Base-by-base conservation (phyloP, 2,888 invertebrate genomes). In the Pseudanteris insignis region DNA sequence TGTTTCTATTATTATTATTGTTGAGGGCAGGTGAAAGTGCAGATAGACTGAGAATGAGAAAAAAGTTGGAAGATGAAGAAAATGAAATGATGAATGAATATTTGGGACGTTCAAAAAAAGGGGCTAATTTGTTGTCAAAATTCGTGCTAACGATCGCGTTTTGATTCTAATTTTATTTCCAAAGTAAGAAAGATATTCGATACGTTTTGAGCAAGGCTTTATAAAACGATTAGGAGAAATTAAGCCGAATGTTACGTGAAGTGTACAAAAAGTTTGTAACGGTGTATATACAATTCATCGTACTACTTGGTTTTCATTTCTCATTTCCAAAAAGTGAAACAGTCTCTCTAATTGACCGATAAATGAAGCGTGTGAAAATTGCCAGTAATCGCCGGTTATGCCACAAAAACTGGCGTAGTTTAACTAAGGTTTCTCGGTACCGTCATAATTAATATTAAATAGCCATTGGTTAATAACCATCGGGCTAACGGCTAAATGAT, bases 141-240 rank as follows among this genome's bases (percentile, higher is more conserved):
- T n/a, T n/a, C n/a, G n/a, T n/a, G n/a, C n/a, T n/a, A n/a, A n/a
- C n/a, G n/a, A 18, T 18, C 18, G 18, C 6, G 18, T 18, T 18
- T 18, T 6, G 18, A 18, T 18, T 3, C 18, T n/a, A n/a, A n/a
- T n/a, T n/a, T n/a, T n/a, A n/a, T n/a, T 6, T 6, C 18, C 18
- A 6, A 18, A 18, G 18, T 6, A 18, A 18, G 4, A 18, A 18
- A 18, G 18, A 37, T 15, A 44, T 26, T 37, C 11, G 26, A 32
- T 38, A 38, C 11, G 32, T 9, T 11, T 32, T 36, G 34, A 51
- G 34, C 37, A 33, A 36, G 41, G 36, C 21, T 41, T 14, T 14
- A 8, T 54, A 50, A 58, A 9, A 38, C 32, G 58, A 50, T 58
- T 58, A 58, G 33, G 58, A 50, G 58, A 58, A 58, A 58, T 58